phyloP scores from a whole-genome alignment of 2,888 invertebrate genomes.

The Drosophila infuscata region DNA sequence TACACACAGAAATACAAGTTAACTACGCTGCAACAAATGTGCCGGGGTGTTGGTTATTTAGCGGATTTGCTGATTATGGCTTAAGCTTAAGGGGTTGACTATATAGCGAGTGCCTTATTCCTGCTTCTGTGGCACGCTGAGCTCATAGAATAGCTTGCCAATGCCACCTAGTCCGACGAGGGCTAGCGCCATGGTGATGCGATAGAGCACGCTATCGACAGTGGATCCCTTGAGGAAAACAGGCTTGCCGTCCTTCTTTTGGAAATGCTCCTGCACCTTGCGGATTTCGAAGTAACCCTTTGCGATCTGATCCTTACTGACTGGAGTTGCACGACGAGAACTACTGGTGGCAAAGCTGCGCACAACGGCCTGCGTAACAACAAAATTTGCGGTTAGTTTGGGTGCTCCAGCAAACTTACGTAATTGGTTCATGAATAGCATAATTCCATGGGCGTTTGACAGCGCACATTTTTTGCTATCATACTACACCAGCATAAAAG shows the following conservation, averaged over 20 bases:
- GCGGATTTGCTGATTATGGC: constrained; percentile 50
- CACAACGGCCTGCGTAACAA: constrained; percentile 76
- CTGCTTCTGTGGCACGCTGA: constrained; percentile 76
- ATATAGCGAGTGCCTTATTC: constrained; percentile 52
- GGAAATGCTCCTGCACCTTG: constrained; percentile 83
- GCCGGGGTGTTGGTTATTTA: constrained; percentile 38
- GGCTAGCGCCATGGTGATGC: constrained; percentile 84
- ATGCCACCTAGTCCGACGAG: constrained; percentile 83
- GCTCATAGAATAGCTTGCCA: constrained; percentile 80
- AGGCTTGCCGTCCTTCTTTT: constrained; percentile 86
- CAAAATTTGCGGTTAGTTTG: constrained; percentile 64
- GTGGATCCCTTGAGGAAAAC: constrained; percentile 86
- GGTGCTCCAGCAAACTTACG: constrained; percentile 72
- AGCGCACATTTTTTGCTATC: background rate
- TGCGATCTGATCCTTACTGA: constrained; percentile 72
- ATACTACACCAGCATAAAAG: background rate
- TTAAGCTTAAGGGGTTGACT: constrained; percentile 54
- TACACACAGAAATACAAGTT: constrained; percentile 75
- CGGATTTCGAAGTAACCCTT: constrained; percentile 81
- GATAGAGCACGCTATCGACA: constrained; percentile 85
- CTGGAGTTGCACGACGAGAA: constrained; percentile 62
- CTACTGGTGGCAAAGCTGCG: constrained; percentile 81
- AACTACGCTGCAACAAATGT: constrained; percentile 57
- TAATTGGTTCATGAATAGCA: constrained; percentile 55
- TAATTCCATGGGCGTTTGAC: constrained; percentile 6